Conservation (phyloP, 2,797 vertebrate genomes). For the Manis pentadactyla region DNA sequence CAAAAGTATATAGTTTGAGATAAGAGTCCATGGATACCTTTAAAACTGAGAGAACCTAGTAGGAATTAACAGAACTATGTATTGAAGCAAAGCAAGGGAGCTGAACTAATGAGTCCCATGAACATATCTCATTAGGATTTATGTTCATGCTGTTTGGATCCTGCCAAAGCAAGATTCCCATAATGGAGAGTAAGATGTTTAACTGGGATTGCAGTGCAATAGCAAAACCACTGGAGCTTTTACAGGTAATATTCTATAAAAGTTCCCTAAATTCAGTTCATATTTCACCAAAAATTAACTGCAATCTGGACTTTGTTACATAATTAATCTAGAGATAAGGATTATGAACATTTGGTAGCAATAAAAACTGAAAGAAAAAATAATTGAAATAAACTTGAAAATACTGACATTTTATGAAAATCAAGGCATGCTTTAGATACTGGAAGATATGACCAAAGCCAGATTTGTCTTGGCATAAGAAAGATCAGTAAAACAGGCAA, state of each 20-base stretch:
- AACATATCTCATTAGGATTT: conserved; percentile 59
- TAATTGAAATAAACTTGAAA: background rate
- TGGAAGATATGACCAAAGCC: background rate
- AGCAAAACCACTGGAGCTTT: background rate
- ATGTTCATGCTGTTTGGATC: conserved; percentile 24
- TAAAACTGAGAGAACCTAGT: conserved; percentile 30
- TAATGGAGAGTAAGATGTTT: conserved; percentile 32
- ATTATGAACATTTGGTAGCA: background rate
- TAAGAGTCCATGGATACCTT: background rate
- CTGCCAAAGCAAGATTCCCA: conserved; percentile 24
- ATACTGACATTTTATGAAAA: background rate
- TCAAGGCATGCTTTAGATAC: background rate
- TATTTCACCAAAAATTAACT: conserved; percentile 37
- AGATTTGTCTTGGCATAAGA: background rate
- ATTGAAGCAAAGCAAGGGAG: conserved; percentile 43
- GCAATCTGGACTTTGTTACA: background rate
- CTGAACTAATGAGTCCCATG: conserved; percentile 46
- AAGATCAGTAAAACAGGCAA: background rate
- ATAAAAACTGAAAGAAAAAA: conserved; percentile 47
- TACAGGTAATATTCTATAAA: background rate
- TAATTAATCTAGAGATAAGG: conserved; percentile 21
- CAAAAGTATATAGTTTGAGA: background rate
- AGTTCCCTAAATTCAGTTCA: conserved; percentile 23
- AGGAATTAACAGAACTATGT: conserved; percentile 25
- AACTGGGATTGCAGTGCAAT: conserved; percentile 48